Base-by-base conservation (phyloP, 2,113 vertebrate species). In the Bambusicola thoracicus region DNA sequence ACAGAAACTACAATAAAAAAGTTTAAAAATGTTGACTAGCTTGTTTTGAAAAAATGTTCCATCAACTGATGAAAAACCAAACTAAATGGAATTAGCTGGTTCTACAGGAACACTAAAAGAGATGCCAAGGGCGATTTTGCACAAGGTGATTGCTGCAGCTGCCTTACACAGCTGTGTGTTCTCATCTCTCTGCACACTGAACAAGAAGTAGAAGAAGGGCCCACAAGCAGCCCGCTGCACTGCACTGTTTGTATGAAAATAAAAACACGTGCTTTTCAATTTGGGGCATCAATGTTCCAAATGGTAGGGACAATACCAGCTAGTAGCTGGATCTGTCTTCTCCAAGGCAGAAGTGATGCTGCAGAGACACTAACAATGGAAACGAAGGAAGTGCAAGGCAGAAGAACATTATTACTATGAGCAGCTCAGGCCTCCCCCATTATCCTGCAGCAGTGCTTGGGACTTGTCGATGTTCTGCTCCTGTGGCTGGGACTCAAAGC, bases 1-100 rank as follows among this genome's bases (percentile, higher is more conserved):
- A 70, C 46, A 94, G 87, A 93, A 93, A 91, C 34, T 70, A 75
- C 93, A 93, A 75, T 40, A 58, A 36, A 61, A 75, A 41, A 88
- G 68, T 74, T 93, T 29, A 93, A 96, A 97, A 98, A 98, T 97
- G 97, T 85, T 66, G 97, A 79, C 91, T 34, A 81, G 97, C 97
- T 95, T 75, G 97, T 96, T 97, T 82, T 49, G 73, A 80, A 95
- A 95, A 92, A 92, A 75, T 68, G 90, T 46, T 85, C 94, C 59
- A 93, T 87, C 88, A 85, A 92, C 90, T 85, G 46, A 72, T 73
- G 79, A 77, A 86, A 93, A 89, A 51, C 11, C 48, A 78, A 30
- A 53, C 29, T 53, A 53, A 53, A 77, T 8, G 48, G 76, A 90
- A 92, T 87, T 74, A 91, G 58, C 93, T 90, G 84, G 95, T 95